Evolutionary conservation across 2,797 vertebrate species (phyloP).

Genomic region (Pelobates cultripes): DNA sequence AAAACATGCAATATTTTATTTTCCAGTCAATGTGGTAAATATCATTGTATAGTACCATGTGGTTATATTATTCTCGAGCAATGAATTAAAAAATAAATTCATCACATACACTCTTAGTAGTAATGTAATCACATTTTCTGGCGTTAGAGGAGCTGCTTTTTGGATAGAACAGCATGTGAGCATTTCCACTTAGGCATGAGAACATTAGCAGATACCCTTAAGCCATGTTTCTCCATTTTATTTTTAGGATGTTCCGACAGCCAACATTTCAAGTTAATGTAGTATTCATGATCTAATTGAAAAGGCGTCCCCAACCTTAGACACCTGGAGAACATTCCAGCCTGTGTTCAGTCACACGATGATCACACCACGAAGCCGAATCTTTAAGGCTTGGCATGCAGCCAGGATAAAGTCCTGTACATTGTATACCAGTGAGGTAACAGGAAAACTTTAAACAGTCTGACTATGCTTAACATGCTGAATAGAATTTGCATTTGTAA

Average conservation of each 20-base stretch:
- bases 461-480: constrained; percentile 18
- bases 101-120: background rate
- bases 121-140: background rate
- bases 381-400: constrained; percentile 15
- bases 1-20: too few species aligned
- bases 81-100: too few species aligned
- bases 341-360: constrained; percentile 17
- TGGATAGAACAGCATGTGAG: constrained; percentile 38
- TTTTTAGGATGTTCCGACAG: constrained; percentile 36
- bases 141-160: constrained; percentile 12
- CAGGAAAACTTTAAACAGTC: constrained; percentile 38
- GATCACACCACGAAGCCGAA: constrained; percentile 12
- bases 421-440: constrained; percentile 52
- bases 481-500: constrained; percentile 18
- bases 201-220: constrained; percentile 20
- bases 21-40: too few species aligned
- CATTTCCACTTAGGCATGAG: constrained; percentile 22
- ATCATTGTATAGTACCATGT: too few species aligned
- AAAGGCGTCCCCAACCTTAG: constrained; percentile 27
- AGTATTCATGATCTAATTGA: constrained; percentile 47
- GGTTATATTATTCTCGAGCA: too few species aligned
- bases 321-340: constrained; percentile 46
- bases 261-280: constrained; percentile 19
- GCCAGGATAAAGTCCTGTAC: constrained; percentile 42
- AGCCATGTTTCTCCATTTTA: constrained; percentile 30